Percentiles rank a stretch among this genome's conserved stretches.
Evolutionary conservation across 2,113 vertebrate genomes (phyloP).

Genomic region (Argyrosomus japonicus): DNA sequence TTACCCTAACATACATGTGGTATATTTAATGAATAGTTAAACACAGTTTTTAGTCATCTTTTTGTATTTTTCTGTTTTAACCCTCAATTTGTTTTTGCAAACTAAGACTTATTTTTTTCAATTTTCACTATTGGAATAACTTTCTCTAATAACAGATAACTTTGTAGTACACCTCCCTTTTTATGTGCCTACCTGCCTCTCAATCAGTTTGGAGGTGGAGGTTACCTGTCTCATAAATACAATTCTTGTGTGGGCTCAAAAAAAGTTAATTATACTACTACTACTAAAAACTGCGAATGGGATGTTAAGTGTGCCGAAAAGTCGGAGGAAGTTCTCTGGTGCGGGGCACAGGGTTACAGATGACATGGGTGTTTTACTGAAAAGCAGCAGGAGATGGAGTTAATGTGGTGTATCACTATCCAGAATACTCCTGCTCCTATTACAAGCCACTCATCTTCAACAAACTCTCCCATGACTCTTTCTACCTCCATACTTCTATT

Average conservation of each 20-base stretch:
- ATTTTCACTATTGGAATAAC: no score
- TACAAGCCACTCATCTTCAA: constrained; percentile 75
- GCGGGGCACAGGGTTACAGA: constrained; percentile 25
- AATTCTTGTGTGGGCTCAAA: constrained; percentile 12
- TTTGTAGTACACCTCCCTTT: background rate
- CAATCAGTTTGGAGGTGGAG: constrained; percentile 18
- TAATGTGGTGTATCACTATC: constrained; percentile 77
- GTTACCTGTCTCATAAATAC: constrained; percentile 29
- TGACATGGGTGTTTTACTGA: constrained; percentile 65
- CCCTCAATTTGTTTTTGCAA: background rate
- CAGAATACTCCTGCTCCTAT: constrained; percentile 67
- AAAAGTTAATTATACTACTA: constrained; percentile 17
- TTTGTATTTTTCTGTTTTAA: background rate
- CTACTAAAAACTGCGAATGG: constrained; percentile 6
- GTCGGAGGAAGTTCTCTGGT: constrained; percentile 12
- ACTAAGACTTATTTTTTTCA: background rate
- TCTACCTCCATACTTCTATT: constrained; percentile 65
- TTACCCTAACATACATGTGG: background rate
- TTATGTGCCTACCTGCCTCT: constrained; percentile 14
- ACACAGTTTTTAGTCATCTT: background rate
- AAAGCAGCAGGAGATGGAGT: constrained; percentile 70
- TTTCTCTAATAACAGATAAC: background rate
- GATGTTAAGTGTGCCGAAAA: background rate
- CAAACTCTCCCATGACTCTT: constrained; percentile 70
- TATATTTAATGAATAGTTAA: background rate